Conservation (phyloP, 2,888 invertebrate species). For the Xylophagus ater region DNA sequence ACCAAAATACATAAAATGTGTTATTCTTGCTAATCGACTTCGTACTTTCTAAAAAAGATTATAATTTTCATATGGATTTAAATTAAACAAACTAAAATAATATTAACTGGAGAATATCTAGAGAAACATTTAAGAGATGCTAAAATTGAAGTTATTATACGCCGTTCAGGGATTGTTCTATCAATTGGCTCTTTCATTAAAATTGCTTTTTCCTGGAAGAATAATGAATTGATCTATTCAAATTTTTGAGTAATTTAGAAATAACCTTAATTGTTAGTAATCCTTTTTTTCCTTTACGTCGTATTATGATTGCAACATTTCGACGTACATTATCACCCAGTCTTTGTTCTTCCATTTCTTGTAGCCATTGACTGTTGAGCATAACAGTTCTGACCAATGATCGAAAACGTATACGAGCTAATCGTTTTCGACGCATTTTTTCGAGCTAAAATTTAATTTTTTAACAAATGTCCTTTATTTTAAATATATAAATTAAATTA, state of each 20-base stretch:
- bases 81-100: neutral
- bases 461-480: no score
- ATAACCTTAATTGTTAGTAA: conserved; percentile 41
- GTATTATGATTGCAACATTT: conserved; percentile 46
- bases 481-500: no score
- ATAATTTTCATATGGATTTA: no score
- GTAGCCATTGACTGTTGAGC: conserved; percentile 47
- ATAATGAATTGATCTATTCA: neutral
- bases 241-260: conserved; percentile 21
- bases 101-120: conserved; percentile 44
- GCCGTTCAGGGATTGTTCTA: conserved; percentile 50
- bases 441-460: no score
- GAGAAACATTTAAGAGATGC: conserved; percentile 51
- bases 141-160: conserved; percentile 47
- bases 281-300: conserved; percentile 42
- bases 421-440: no score
- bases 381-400: no score
- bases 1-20: conserved; percentile 49
- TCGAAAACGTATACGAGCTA: no score
- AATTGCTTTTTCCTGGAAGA: conserved; percentile 48
- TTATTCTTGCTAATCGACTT: conserved; percentile 47
- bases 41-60: conserved; percentile 43
- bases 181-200: conserved; percentile 44
- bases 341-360: conserved; percentile 34
- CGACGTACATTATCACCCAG: conserved; percentile 42